Base-by-base conservation (phyloP, 2,113 vertebrate genomes). In the Salvelinus fontinalis region DNA sequence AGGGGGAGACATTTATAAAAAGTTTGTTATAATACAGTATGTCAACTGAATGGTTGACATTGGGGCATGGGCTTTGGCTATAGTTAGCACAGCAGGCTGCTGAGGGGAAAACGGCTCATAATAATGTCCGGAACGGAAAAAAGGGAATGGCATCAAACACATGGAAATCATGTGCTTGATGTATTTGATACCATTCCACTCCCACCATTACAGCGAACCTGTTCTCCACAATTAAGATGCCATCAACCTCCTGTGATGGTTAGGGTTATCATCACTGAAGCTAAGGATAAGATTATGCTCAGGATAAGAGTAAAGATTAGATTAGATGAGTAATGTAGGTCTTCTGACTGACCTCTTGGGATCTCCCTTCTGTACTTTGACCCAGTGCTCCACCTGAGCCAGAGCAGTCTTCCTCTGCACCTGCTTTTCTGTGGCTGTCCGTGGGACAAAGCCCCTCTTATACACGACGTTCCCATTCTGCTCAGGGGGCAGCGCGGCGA, bases 351-450 rank as follows among this genome's bases (percentile, higher is more conserved):
- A 99, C 97, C 98, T 99, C 86, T 94, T 96, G 18, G 93, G 75
- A 0, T 98, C 97, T 67, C 92, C 95, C 92, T 98, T 99, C 81
- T 97, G 97, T 81, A 94, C 92, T 88, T 97, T 97, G 24, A 97
- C 94, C 98, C 98, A 99, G 76, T 97, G 95, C 81, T 99, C 96
- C 90, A 96, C 95, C 81, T 98, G 97, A 87, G 95, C 93, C 93
- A 97, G 88, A 7, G 92, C 92, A 71, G 91, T 97, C 90, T 96
- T 97, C 85, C 95, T 95, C 86, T 98, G 96, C 85, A 93, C 93
- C 20, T 96, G 95, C 87, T 97, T 98, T 75, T 96, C 96, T 6
- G 91, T 79, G 81, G 93, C 94, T 29, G 87, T 75, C 62, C 92
- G 93, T 20, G 94, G 85, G 82, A 93, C 89, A 75, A 93, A 90